A percentile compares a stretch with the other conserved stretches of the same genome.
phyloP scores from a whole-genome alignment of 1,140 invertebrate genomes.

The Drosophila repletoides region DNA sequence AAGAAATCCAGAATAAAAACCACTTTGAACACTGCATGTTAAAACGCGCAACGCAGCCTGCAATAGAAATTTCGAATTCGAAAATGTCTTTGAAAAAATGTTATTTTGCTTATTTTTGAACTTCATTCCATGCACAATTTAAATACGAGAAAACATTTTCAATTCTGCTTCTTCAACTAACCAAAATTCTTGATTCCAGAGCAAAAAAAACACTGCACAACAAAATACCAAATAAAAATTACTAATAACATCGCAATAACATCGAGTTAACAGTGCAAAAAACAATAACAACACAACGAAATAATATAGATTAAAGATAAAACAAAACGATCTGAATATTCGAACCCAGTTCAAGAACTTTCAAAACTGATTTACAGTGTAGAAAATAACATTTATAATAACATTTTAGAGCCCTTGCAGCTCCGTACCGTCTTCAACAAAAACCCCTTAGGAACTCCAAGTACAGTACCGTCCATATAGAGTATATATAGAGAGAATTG shows the following conservation, averaged over 20 bases:
- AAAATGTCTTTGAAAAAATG: too few relatives aligned
- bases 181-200: too few relatives aligned
- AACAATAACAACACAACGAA: constrained; percentile 20
- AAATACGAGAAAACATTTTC: not conserved
- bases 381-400: too few relatives aligned
- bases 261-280: constrained; percentile 21
- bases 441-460: constrained; percentile 31
- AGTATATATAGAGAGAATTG: constrained; percentile 18
- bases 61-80: constrained; percentile 1
- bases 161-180: constrained; percentile 3
- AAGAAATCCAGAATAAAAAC: constrained; percentile 20
- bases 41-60: constrained; percentile 12
- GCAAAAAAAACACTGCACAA: not conserved
- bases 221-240: not conserved
- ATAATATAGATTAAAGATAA: not conserved
- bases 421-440: constrained; percentile 3
- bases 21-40: constrained; percentile 56
- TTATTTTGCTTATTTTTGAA: constrained; percentile 11
- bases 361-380: too few relatives aligned
- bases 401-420: constrained; percentile 6
- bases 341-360: too few relatives aligned
- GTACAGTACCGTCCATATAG: constrained; percentile 66
- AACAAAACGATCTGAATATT: not conserved
- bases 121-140: constrained; percentile 18
- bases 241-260: constrained; percentile 4